A percentile compares a stretch with the other conserved stretches of the same genome.
Conservation (phyloP, 2,113 vertebrate species). For the Daphoenositta chrysoptera region DNA sequence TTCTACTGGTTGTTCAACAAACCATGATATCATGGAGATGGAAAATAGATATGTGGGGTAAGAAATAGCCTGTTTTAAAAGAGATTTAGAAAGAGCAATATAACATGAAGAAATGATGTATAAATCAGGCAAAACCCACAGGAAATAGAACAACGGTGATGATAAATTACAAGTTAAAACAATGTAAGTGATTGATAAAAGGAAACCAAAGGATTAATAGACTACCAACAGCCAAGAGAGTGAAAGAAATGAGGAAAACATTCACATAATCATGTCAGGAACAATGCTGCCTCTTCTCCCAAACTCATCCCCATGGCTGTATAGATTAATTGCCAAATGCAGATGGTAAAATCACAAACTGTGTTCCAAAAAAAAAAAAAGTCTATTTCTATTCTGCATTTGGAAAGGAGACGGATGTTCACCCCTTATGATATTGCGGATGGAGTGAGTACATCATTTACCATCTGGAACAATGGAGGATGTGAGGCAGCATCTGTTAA, state of each 20-base stretch:
- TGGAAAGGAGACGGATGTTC: slow-evolving; percentile 9
- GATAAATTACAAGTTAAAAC: slow-evolving; percentile 15
- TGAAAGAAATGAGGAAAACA: neutral
- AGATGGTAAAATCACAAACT: slow-evolving; percentile 5
- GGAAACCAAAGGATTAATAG: slow-evolving; percentile 3
- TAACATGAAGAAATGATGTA: neutral
- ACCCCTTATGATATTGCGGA: slow-evolving; percentile 1
- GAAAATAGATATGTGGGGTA: neutral
- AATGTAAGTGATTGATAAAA: neutral
- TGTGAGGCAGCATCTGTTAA: slow-evolving; percentile 41
- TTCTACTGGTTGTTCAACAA: neutral
- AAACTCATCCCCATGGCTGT: neutral
- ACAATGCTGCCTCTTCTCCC: neutral
- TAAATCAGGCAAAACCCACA: neutral
- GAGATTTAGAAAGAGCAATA: neutral
- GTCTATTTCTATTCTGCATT: neutral
- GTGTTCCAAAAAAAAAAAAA: neutral
- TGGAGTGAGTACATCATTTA: neutral
- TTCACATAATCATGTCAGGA: neutral
- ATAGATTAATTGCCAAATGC: neutral
- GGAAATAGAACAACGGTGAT: neutral
- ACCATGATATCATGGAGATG: neutral
- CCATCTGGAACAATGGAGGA: slow-evolving; percentile 41
- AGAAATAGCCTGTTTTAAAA: neutral
- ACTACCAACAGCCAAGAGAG: neutral